A percentile compares a stretch with the other conserved stretches of the same genome.
phyloP scores from a whole-genome alignment of 92 coral and sea anemone species.

The Virgularia gustaviana region DNA sequence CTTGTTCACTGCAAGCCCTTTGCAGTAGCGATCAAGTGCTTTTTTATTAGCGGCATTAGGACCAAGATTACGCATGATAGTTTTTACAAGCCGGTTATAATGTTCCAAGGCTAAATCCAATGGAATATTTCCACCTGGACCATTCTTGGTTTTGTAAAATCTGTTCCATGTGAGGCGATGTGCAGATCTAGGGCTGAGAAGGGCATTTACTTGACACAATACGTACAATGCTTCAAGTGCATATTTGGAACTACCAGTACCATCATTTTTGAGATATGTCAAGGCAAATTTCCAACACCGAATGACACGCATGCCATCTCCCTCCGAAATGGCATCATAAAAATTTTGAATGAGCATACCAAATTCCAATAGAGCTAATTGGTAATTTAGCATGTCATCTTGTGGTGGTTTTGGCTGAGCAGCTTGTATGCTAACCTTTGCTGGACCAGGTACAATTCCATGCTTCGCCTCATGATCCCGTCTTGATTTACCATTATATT shows the following conservation, averaged over 20 bases:
- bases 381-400: neutral
- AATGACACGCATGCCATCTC: neutral
- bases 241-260: constrained; percentile 47
- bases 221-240: constrained; percentile 60
- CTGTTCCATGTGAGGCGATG: constrained; percentile 47
- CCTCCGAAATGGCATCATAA: neutral
- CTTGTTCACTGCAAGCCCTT: constrained; percentile 45
- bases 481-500: neutral
- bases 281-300: constrained; percentile 52
- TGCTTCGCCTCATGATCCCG: neutral
- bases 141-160: constrained; percentile 2
- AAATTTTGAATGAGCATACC: neutral
- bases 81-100: constrained; percentile 38
- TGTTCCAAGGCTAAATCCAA: constrained; percentile 59
- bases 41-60: constrained; percentile 42
- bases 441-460: too few species aligned
- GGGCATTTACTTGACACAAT: constrained; percentile 40
- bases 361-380: neutral
- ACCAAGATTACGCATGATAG: constrained; percentile 47
- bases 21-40: constrained; percentile 46
- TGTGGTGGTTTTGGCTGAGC: too few species aligned
- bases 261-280: constrained; percentile 50
- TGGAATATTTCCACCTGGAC: constrained; percentile 49
- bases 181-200: constrained; percentile 47
- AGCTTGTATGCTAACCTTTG: too few species aligned